These are phyloP conservation scores for Phylloscopus collybita DNA, from an alignment of 2,797 vertebrate genomes.

Conservation along the genomic window DNA sequence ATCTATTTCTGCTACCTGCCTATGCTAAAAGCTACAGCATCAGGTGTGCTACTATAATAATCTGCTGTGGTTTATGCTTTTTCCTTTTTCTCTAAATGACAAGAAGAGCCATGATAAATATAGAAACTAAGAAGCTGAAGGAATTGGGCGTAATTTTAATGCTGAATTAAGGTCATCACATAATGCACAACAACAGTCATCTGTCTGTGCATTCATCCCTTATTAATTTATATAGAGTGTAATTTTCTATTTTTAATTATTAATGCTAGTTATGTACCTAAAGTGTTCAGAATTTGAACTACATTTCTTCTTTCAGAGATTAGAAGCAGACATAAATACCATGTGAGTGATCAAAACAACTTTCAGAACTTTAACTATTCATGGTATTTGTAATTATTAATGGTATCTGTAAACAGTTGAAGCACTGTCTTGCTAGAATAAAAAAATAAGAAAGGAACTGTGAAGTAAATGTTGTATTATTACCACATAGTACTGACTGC, in stretches of 20 bases:
- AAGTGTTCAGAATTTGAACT: background rate
- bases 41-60: background rate
- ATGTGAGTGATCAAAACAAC: background rate
- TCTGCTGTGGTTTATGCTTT: background rate
- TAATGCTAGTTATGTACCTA: background rate
- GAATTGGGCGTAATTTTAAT: background rate
- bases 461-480: background rate
- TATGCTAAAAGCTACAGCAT: background rate
- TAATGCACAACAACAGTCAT: background rate
- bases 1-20: background rate
- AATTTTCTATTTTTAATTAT: background rate
- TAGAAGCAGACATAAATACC: background rate
- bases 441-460: background rate
- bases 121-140: background rate
- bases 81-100: background rate
- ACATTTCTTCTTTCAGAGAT: background rate
- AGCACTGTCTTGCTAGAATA: background rate
- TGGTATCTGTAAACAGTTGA: background rate
- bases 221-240: background rate
- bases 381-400: background rate
- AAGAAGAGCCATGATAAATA: background rate
- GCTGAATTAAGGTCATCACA: background rate
- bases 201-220: background rate
- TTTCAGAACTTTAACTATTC: background rate
- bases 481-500: background rate